phyloP scores from a whole-genome alignment of 2,113 vertebrate species.

The Phrynocephalus versicolor region DNA sequence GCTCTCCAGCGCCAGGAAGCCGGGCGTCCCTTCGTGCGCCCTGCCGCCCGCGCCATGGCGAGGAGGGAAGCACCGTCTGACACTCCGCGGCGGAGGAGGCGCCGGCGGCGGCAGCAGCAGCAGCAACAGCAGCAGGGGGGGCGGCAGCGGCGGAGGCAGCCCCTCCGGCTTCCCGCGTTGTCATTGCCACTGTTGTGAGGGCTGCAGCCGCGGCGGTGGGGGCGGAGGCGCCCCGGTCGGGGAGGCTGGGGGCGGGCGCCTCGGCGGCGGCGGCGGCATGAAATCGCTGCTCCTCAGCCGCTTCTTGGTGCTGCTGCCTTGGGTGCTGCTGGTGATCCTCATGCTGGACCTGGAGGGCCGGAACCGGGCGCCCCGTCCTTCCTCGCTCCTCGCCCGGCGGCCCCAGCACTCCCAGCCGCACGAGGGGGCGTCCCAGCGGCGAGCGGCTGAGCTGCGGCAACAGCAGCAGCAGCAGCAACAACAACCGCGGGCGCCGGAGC shows the following conservation, averaged over 20 bases:
- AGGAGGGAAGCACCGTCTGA: constrained; percentile 5
- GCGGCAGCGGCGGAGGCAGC: neutral
- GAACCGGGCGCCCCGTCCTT: constrained; percentile 69
- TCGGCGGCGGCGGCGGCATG: constrained; percentile 73
- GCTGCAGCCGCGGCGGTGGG: neutral
- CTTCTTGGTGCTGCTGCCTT: constrained; percentile 90
- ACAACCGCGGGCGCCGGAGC: neutral
- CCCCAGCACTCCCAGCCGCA: constrained; percentile 2
- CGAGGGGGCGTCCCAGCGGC: constrained; percentile 37
- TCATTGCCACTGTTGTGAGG: constrained; percentile 19
- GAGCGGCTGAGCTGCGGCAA: neutral
- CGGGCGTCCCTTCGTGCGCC: neutral
- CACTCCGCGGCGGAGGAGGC: neutral
- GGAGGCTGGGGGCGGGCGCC: constrained; percentile 3
- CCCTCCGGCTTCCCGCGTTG: neutral
- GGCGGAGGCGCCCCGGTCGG: neutral
- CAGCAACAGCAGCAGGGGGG: neutral
- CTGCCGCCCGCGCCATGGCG: constrained; percentile 16
- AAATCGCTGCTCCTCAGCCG: constrained; percentile 88
- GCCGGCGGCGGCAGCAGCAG: neutral
- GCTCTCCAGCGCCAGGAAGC: neutral
- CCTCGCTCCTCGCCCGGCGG: constrained; percentile 34
- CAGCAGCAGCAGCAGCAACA: neutral
- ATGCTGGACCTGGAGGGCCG: constrained; percentile 89
- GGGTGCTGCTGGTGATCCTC: constrained; percentile 91